Evolutionary conservation across 2,888 invertebrate genomes (phyloP), one percentile per base, ranked within the genome.

Genomic region (Julus scanicus): DNA sequence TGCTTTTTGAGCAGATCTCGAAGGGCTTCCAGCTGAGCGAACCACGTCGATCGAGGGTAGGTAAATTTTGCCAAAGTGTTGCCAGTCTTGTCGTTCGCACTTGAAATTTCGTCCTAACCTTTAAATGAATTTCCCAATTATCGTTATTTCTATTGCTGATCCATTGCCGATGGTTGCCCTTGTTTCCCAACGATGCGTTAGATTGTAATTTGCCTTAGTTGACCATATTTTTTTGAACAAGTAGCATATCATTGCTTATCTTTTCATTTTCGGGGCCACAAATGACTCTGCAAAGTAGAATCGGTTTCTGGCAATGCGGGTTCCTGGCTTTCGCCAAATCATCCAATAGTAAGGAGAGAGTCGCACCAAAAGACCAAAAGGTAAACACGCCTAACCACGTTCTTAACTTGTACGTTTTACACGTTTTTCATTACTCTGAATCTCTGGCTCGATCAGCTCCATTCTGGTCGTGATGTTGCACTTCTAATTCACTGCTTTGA

Each of bases 241-340:
- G 71, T 71, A 71, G 71, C 71, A 71, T 29, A 71, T 71, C 71
- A 71, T 71, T 71, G 71, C 71, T 71, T 71, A 71, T 71, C 71
- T 71, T 71, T 71, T 71, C 71, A 71, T 71, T 71, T 71, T 71
- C 71, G 71, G 71, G 71, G 29, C 71, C 71, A 29, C 71, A 71
- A 71, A 71, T 71, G 71, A 71, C 71, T 53, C 53, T 71, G 71
- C 71, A 71, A 71, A 71, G 71, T 71, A 71, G 71, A 29, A 29
- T 29, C 9, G n/a, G 63, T n/a, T 71, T 29, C 71, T 63, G 63
- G 63, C 63, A 63, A 63, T 63, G 20, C 63, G 63, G 63, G 63
- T 63, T 63, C 63, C 63, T 29, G 29, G 71, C 71, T 71, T 71
- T 71, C 71, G 71, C 71, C 71, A 71, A 71, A 29, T 29, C 71